These are phyloP conservation scores for Dioctria rufipes DNA, from an alignment of 2,888 invertebrate genomes.

Conservation along the genomic window DNA sequence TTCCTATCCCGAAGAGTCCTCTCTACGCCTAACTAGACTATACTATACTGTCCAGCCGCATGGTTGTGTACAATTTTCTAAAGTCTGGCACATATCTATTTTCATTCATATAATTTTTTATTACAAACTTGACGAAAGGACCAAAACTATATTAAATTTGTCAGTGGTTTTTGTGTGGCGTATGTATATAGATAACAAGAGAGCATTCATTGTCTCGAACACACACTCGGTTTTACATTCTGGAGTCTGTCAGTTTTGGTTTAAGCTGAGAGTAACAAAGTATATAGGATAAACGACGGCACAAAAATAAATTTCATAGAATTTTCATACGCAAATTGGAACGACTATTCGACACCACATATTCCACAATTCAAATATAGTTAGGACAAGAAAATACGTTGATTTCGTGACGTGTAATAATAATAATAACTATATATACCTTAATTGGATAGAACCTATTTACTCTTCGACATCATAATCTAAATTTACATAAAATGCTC, in stretches of 20 bases:
- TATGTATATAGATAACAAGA: not conserved
- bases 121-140: constrained; percentile 3
- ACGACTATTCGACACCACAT: no score
- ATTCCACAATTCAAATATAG: no score
- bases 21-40: not conserved
- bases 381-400: no score
- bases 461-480: no score
- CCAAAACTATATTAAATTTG: constrained; percentile 33
- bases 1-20: not conserved
- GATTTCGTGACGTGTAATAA: no score
- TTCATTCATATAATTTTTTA: constrained; percentile 29
- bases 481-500: constrained; percentile 1
- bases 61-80: not conserved
- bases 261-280: not conserved
- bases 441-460: no score
- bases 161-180: constrained; percentile 6
- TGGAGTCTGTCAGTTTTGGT: no score
- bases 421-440: no score
- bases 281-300: no score
- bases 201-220: not conserved
- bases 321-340: no score
- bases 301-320: no score
- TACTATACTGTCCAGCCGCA: not conserved
- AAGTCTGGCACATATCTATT: constrained; percentile 37
- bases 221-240: not conserved